phyloP scores from a whole-genome alignment of 2,888 invertebrate species.

The Plebejus argus region DNA sequence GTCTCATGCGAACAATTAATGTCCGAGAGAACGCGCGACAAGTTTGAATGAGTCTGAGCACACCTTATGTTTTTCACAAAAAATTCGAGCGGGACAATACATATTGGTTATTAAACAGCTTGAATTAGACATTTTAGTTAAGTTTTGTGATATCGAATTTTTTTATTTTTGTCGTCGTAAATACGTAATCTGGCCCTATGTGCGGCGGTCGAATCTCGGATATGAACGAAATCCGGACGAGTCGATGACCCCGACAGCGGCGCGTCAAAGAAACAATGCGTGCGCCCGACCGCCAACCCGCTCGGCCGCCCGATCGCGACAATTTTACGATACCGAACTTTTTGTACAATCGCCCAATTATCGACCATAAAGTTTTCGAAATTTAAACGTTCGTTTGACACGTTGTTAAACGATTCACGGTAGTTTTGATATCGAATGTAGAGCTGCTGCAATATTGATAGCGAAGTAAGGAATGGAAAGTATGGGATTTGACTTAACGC shows the following conservation, averaged over 20 bases:
- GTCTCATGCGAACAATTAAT: too few species aligned
- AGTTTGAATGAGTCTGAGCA: too few species aligned
- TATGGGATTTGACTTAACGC: neutral
- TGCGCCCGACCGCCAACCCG: slow-evolving; percentile 46
- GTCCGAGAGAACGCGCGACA: too few species aligned
- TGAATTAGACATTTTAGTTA: too few species aligned
- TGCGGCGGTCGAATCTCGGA: slow-evolving; percentile 51
- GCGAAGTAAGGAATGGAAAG: neutral
- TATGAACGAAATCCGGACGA: slow-evolving; percentile 76
- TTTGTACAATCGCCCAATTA: slow-evolving; percentile 39
- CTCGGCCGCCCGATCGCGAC: slow-evolving; percentile 40
- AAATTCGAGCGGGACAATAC: too few species aligned
- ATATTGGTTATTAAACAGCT: too few species aligned
- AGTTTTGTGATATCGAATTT: too few species aligned
- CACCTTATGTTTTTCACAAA: too few species aligned
- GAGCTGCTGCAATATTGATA: neutral
- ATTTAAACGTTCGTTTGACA: slow-evolving; percentile 34
- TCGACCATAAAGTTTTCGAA: slow-evolving; percentile 39
- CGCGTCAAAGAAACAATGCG: slow-evolving; percentile 76
- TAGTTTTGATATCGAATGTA: neutral
- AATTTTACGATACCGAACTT: slow-evolving; percentile 45
- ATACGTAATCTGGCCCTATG: too few species aligned
- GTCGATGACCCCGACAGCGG: slow-evolving; percentile 73
- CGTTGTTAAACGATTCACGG: slow-evolving; percentile 16
- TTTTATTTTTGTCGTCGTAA: too few species aligned